Evolutionary conservation across 2,888 invertebrate species (phyloP), one percentile per base, ranked within the genome.

Genomic region (Chymomyza fuscimana): DNA sequence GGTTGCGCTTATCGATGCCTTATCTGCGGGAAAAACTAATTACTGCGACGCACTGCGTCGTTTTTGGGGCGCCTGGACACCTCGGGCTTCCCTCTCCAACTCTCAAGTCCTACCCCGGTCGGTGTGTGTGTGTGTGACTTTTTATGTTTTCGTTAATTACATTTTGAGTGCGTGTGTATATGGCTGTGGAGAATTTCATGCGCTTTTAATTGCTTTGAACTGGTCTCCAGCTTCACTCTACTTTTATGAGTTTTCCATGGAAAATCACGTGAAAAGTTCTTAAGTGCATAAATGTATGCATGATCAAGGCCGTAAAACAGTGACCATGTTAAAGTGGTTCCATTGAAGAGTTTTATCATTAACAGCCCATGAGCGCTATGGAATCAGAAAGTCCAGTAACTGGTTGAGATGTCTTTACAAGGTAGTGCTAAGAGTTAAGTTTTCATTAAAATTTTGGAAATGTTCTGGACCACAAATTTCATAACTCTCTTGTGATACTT

Each of bases 11-110:
- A 90, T 90, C 90, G 85, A 76, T 70, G 79, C 88, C 85, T 90
- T 89, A 89, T 90, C 89, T 72, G 67, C 72, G 73, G 76, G 76
- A 78, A 83, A 85, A 79, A 84, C 91, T 91, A 90, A 91, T 90
- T 91, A 90, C 90, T 89, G 82, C 80, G 81, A 77, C 78, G 80
- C 77, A 67, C 40, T 29, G n/a, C 29, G 50, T 52, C 54, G 54
- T 52, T 1, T 56, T 10, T 58, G 25, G 79, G 76, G 77, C 75
- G 76, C 73, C 79, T 68, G 67, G 76, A 76, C 72, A 59, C 74
- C 74, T 72, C 65, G 74, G 78, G 73, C 75, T 75, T 80, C 86
- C 77, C 77, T 51, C 29, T 46, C 22, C n/a, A 32, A 32, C 25
- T 56, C n/a, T 25, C 29, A 19, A 50, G 16, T 36, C 36, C 25